A percentile compares a stretch with the other conserved stretches of the same genome.
Evolutionary conservation across 2,888 invertebrate genomes (phyloP).

Genomic region (Hermaeophaga mercurialis): DNA sequence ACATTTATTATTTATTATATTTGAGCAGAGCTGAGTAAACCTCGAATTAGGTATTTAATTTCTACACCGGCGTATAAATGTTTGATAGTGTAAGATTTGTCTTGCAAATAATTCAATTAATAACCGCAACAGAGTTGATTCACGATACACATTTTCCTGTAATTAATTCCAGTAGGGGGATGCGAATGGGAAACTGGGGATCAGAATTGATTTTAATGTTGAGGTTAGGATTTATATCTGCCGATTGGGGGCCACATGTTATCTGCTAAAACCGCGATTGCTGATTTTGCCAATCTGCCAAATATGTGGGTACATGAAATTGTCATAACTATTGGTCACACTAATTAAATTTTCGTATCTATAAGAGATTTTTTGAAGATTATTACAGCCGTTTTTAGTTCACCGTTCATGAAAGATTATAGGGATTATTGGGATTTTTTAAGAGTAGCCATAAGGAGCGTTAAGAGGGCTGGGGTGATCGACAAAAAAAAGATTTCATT

Average conservation of each 20-base stretch:
- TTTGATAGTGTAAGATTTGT: slow-evolving; percentile 21
- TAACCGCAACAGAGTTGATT: slow-evolving; percentile 17
- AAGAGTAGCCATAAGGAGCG: no score
- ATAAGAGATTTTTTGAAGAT: background rate
- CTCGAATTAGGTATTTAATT: slow-evolving; percentile 7
- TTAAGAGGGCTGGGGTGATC: no score
- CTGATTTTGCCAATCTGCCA: slow-evolving; percentile 23
- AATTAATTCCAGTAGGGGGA: slow-evolving; percentile 22
- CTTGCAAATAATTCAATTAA: slow-evolving; percentile 25
- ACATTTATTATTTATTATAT: no score
- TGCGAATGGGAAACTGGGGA: slow-evolving; percentile 23
- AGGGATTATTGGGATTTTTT: no score
- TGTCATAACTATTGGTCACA: slow-evolving; percentile 9
- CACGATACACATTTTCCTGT: slow-evolving; percentile 20
- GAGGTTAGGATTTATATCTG: slow-evolving; percentile 29
- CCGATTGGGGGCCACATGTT: slow-evolving; percentile 22
- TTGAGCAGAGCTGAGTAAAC: no score
- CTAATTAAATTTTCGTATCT: background rate
- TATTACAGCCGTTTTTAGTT: no score
- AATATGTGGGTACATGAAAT: slow-evolving; percentile 20
- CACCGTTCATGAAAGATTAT: no score
- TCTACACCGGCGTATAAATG: background rate
- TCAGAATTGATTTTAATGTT: slow-evolving; percentile 31
- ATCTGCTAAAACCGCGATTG: slow-evolving; percentile 24
- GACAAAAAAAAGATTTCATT: no score